Percentiles rank a stretch among this genome's conserved stretches.
Evolutionary conservation across 2,797 vertebrate genomes (phyloP).

Genomic region (Molossus molossus): DNA sequence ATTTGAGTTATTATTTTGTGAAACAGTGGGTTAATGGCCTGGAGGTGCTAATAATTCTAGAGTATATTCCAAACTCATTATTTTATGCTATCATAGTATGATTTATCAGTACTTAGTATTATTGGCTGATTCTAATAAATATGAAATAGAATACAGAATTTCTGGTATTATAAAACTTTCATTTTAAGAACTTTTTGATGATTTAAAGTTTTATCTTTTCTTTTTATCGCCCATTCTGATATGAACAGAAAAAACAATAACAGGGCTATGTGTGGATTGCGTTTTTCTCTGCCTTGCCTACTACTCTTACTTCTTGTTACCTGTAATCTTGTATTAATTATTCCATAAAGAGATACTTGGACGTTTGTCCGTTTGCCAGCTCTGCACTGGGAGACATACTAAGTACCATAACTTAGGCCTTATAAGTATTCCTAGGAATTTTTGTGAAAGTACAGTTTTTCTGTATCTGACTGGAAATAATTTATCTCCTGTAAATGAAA

Average conservation of each 20-base stretch:
- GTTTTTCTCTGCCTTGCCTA: slow-evolving; percentile 83
- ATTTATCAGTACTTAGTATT: slow-evolving; percentile 20
- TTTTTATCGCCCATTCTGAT: slow-evolving; percentile 88
- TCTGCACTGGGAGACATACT: slow-evolving; percentile 88
- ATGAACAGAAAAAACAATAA: slow-evolving; percentile 87
- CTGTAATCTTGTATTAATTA: slow-evolving; percentile 86
- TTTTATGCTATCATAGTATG: not conserved
- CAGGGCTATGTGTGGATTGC: slow-evolving; percentile 88
- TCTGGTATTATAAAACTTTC: slow-evolving; percentile 24
- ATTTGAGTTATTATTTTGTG: slow-evolving; percentile 49
- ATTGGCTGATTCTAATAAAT: slow-evolving; percentile 51
- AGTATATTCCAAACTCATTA: slow-evolving; percentile 58
- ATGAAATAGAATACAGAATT: slow-evolving; percentile 47
- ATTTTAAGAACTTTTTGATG: slow-evolving; percentile 68
- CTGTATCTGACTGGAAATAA: slow-evolving; percentile 89
- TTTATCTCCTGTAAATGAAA: slow-evolving; percentile 84
- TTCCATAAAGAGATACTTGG: slow-evolving; percentile 86
- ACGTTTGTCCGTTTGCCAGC: slow-evolving; percentile 88
- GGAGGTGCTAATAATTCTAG: slow-evolving; percentile 21
- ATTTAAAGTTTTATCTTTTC: slow-evolving; percentile 84
- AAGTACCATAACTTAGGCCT: slow-evolving; percentile 88
- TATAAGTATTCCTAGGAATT: slow-evolving; percentile 85
- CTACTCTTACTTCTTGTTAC: slow-evolving; percentile 84
- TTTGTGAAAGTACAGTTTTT: slow-evolving; percentile 86
- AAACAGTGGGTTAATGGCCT: slow-evolving; percentile 25